These are phyloP conservation scores for Harpagoxenus sublaevis DNA, from an alignment of 2,888 invertebrate genomes.

Conservation along the genomic window DNA sequence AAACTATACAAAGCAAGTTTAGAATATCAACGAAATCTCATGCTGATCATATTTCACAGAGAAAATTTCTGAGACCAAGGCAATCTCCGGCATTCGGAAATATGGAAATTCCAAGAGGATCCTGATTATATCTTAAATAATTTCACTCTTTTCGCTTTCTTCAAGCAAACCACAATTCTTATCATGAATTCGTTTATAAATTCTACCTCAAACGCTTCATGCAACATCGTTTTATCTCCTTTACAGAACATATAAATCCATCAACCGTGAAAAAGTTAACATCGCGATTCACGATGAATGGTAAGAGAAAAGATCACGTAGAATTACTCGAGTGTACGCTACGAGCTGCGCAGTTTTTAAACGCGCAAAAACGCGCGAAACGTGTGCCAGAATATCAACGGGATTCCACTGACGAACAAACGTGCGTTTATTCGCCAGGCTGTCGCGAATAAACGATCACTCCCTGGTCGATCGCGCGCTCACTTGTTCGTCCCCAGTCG, in stretches of 20 bases:
- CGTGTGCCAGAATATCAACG: conserved; percentile 24
- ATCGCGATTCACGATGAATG: conserved; percentile 6
- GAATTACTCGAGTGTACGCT: conserved; percentile 13
- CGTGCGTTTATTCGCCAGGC: background rate
- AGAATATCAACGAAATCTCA: background rate
- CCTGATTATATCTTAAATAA: background rate
- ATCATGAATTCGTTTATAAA: background rate
- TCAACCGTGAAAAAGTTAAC: conserved; percentile 19
- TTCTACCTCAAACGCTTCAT: background rate
- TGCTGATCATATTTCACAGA: background rate
- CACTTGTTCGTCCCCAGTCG: background rate
- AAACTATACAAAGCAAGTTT: background rate
- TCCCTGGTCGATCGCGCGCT: background rate
- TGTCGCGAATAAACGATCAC: conserved; percentile 19
- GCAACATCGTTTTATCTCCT: background rate
- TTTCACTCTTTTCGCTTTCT: background rate
- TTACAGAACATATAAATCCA: conserved; percentile 6
- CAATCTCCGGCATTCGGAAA: background rate
- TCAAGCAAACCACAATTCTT: background rate
- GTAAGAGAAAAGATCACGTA: conserved; percentile 17
- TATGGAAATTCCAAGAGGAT: background rate
- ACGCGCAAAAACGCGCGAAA: conserved; percentile 14
- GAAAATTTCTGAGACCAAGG: background rate
- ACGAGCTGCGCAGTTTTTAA: conserved; percentile 2
- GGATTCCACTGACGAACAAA: background rate